Percentiles rank a stretch among this genome's conserved stretches.
Conservation (phyloP, 1,140 invertebrate species). For the Thereuonema tuberculata region DNA sequence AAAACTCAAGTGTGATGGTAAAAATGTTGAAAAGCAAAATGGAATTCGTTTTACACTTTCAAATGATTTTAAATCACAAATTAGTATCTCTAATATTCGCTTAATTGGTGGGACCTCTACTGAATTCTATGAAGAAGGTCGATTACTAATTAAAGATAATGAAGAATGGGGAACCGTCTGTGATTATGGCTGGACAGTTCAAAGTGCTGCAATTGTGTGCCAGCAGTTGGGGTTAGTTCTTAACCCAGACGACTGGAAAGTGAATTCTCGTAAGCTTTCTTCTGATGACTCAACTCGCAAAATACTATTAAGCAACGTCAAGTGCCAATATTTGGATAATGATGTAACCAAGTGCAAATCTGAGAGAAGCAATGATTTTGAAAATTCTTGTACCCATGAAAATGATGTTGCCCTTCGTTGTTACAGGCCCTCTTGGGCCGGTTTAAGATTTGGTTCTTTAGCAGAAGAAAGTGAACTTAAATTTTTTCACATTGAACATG, state of each 20-base stretch:
- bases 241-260: conserved; percentile 80
- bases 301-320: conserved; percentile 69
- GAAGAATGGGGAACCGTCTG: conserved; percentile 96
- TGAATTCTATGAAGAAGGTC: conserved; percentile 24
- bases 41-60: too few relatives aligned
- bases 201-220: conserved; percentile 81
- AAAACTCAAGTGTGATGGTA: conserved; percentile 36
- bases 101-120: too few relatives aligned
- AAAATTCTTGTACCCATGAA: conserved; percentile 76
- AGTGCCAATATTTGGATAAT: conserved; percentile 70
- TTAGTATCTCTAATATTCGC: too few relatives aligned
- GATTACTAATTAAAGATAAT: conserved; percentile 51
- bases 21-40: too few relatives aligned
- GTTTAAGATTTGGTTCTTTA: conserved; percentile 71
- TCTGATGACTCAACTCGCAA: conserved; percentile 57
- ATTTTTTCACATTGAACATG: conserved; percentile 73
- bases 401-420: conserved; percentile 78
- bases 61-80: too few relatives aligned
- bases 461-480: conserved; percentile 75
- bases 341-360: conserved; percentile 78
- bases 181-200: conserved; percentile 88
- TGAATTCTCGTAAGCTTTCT: conserved; percentile 64
- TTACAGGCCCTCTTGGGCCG: conserved; percentile 82
- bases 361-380: conserved; percentile 54
- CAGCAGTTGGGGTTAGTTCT: conserved; percentile 85